Evolutionary conservation across 1,140 invertebrate genomes (phyloP).

Genomic region (Thalassaphorura encarpata): DNA sequence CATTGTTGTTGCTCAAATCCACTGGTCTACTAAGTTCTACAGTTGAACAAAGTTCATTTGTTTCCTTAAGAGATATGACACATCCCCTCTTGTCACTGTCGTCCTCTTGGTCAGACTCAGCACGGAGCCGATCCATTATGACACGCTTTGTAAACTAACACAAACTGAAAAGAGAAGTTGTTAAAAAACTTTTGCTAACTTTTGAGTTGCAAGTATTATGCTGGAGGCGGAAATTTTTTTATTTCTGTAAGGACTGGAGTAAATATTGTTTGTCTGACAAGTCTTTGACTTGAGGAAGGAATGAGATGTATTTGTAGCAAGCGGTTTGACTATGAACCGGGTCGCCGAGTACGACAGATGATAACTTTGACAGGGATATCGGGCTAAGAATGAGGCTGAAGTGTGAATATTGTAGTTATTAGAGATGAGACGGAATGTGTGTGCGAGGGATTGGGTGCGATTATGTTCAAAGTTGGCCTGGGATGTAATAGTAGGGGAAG

Average conservation of each 20-base stretch:
- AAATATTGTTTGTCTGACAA: no score
- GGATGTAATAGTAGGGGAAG: conserved; percentile 24
- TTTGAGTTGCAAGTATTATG: no score
- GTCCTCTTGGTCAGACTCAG: background rate
- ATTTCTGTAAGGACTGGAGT: no score
- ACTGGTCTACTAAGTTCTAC: conserved; percentile 19
- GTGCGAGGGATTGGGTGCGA: conserved; percentile 17
- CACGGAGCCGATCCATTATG: background rate
- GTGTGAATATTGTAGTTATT: conserved; percentile 28
- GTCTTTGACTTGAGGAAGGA: no score
- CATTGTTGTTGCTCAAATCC: conserved; percentile 31
- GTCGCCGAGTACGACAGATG: no score
- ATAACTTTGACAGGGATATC: conserved; percentile 23
- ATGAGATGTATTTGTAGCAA: no score
- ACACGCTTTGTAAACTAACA: no score
- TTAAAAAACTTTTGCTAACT: no score
- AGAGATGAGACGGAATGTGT: conserved; percentile 12
- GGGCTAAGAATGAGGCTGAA: conserved; percentile 21
- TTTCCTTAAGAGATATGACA: background rate
- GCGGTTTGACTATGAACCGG: no score
- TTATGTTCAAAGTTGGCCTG: conserved; percentile 25
- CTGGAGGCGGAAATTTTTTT: no score
- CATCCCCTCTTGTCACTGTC: background rate
- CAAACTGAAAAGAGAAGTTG: no score
- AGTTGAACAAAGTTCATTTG: background rate